A percentile compares a stretch with the other conserved stretches of the same genome.
These are phyloP conservation scores for Pyrocephalus nanus DNA, from an alignment of 2,797 vertebrate species.

Conservation along the genomic window DNA sequence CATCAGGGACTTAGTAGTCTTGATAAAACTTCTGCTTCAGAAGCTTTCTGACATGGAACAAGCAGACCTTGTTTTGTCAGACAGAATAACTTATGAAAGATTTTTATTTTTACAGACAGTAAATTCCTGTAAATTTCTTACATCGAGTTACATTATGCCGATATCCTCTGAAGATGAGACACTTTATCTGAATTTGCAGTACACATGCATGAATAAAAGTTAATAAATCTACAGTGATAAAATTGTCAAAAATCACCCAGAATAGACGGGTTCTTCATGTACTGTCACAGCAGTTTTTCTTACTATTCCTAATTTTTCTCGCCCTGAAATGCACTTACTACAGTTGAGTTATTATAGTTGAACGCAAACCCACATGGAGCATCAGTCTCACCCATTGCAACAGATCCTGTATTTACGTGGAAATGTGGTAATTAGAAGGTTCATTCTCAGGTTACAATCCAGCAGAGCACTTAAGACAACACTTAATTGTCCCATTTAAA, in stretches of 20 bases:
- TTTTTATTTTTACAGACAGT: conserved; percentile 5
- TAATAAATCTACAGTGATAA: neutral
- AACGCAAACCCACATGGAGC: neutral
- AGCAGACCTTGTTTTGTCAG: neutral
- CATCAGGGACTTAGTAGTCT: neutral
- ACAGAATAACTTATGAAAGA: neutral
- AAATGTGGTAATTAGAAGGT: neutral
- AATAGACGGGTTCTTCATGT: neutral
- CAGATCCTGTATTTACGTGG: neutral
- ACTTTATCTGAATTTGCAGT: neutral
- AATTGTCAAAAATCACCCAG: neutral
- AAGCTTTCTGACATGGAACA: neutral
- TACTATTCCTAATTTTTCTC: neutral
- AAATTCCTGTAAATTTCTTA: neutral
- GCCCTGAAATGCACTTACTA: neutral
- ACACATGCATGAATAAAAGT: neutral
- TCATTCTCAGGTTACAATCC: neutral
- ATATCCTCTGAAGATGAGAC: neutral
- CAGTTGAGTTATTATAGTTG: neutral
- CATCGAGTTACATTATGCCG: neutral
- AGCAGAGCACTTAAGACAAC: neutral
- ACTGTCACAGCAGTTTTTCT: neutral
- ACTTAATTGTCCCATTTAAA: neutral
- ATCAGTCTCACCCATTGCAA: neutral
- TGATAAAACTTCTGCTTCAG: neutral